Conservation (phyloP, 2,113 vertebrate genomes). For the Dromas ardeola region DNA sequence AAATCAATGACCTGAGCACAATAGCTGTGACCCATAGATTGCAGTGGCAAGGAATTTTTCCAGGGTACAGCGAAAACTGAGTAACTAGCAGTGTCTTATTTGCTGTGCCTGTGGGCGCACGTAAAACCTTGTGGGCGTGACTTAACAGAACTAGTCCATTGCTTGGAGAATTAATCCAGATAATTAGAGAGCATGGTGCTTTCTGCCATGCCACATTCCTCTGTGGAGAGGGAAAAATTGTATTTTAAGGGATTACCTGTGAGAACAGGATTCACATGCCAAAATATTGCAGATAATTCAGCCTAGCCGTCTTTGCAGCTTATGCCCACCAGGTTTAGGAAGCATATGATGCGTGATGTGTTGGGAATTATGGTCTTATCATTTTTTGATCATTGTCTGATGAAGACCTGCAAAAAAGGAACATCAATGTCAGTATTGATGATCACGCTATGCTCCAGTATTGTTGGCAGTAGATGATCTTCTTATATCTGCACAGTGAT, state of each 20-base stretch:
- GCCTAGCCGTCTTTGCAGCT: background rate
- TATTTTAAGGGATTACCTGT: background rate
- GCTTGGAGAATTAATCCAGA: background rate
- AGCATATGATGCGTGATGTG: background rate
- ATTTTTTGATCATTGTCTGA: background rate
- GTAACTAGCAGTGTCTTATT: background rate
- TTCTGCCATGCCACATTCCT: background rate
- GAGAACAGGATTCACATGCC: background rate
- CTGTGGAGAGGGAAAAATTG: background rate
- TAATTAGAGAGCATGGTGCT: background rate
- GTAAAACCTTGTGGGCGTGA: background rate
- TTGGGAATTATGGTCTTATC: background rate
- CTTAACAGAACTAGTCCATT: background rate
- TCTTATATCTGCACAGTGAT: background rate
- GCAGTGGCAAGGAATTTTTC: constrained; percentile 25
- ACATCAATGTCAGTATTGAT: accelerated
- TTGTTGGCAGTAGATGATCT: background rate
- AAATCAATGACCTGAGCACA: constrained; percentile 1
- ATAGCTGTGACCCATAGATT: background rate
- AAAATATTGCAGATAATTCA: background rate
- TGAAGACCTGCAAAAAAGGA: background rate
- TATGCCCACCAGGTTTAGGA: background rate
- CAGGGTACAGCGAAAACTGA: background rate
- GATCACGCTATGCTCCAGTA: background rate
- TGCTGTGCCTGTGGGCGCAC: background rate